Conservation (phyloP, 2,113 vertebrate genomes). For the Ia io region DNA sequence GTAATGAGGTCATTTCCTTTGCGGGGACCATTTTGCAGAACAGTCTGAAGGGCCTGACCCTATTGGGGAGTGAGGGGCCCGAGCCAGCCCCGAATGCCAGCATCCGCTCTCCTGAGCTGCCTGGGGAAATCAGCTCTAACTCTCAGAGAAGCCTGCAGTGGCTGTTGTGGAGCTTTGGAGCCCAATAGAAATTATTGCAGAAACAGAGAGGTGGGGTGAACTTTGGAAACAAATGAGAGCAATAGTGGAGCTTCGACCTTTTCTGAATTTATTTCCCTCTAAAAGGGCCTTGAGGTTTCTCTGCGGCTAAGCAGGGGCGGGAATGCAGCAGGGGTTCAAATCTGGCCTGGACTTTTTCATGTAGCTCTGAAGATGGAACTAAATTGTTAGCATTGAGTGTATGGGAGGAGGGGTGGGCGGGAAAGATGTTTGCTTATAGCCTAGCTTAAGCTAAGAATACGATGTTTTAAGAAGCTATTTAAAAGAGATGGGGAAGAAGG, state of each 20-base stretch:
- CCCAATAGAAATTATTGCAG: not conserved
- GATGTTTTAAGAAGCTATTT: constrained; percentile 64
- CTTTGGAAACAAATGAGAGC: constrained; percentile 5
- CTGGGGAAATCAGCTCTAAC: not conserved
- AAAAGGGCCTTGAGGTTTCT: not conserved
- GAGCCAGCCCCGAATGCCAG: not conserved
- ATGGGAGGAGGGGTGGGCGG: constrained; percentile 64
- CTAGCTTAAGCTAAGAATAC: constrained; percentile 56
- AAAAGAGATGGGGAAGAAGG: constrained; percentile 45
- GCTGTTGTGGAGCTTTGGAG: not conserved
- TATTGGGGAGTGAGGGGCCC: not conserved
- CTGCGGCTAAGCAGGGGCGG: not conserved
- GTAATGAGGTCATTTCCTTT: not conserved
- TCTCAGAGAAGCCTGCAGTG: not conserved
- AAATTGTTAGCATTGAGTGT: constrained; percentile 11
- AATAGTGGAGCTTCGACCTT: not conserved
- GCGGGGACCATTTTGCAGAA: not conserved
- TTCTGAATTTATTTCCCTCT: not conserved
- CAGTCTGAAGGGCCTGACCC: no score
- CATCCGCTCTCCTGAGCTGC: not conserved
- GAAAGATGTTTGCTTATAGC: constrained; percentile 64
- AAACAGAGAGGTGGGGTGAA: not conserved
- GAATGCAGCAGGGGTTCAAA: not conserved
- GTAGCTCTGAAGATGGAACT: not conserved
- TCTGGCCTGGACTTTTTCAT: not conserved